These are phyloP conservation scores for Morpho helenor DNA, from an alignment of 2,888 invertebrate genomes.

Conservation along the genomic window DNA sequence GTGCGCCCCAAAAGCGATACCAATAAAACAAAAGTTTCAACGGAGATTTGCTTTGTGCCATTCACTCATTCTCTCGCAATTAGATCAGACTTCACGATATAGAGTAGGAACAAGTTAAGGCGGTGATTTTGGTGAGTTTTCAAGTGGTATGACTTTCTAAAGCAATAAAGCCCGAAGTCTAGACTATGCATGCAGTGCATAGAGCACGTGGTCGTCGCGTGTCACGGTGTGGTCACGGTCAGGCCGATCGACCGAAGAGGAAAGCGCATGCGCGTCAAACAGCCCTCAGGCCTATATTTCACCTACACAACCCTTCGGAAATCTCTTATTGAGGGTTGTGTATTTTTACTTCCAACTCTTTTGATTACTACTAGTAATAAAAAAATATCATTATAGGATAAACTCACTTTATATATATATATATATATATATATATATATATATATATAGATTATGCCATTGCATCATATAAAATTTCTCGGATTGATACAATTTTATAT, in stretches of 20 bases:
- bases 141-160: neutral
- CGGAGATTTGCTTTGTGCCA: too few species aligned
- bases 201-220: constrained; percentile 64
- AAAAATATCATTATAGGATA: too few species aligned
- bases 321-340: constrained; percentile 7
- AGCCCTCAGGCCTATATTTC: constrained; percentile 22
- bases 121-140: neutral
- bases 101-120: too few species aligned
- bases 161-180: constrained; percentile 29
- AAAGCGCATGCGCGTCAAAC: constrained; percentile 56
- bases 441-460: too few species aligned
- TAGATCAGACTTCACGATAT: too few species aligned
- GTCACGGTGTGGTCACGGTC: constrained; percentile 39
- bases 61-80: too few species aligned
- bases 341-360: constrained; percentile 2
- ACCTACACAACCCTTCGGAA: constrained; percentile 22
- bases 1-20: constrained; percentile 79
- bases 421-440: too few species aligned
- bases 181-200: constrained; percentile 30
- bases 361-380: too few species aligned
- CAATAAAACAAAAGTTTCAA: constrained; percentile 48
- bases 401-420: too few species aligned
- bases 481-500: too few species aligned
- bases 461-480: too few species aligned
- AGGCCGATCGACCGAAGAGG: constrained; percentile 55